Evolutionary conservation across 2,113 vertebrate genomes (phyloP), one percentile per base, ranked within the genome.

Genomic region (Nycticryphes semicollaris): DNA sequence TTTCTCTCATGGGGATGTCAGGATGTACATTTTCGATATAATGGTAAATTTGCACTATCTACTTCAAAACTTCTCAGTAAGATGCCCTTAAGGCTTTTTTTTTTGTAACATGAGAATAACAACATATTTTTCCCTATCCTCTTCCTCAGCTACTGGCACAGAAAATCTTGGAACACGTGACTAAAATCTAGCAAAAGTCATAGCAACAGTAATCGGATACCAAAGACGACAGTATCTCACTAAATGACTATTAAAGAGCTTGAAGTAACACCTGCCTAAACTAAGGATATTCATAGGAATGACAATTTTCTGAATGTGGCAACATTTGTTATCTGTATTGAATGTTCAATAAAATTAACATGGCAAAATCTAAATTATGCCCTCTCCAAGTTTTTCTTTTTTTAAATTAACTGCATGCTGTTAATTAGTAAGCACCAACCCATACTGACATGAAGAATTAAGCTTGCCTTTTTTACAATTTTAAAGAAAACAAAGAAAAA

Each of bases 401-500:
- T 90, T 93, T 92, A 80, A 90, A 95, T 94, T 96, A 93, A 93
- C 64, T 51, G 35, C 51, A 47, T 84, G 47, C 54, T 88, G 68
- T 83, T 94, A 84, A 96, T 81, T 68, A 81, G 68, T 84, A 88
- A 84, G 51, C 72, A 92, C 21, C 23, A 85, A 28, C 21, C 47
- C 68, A 78, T 63, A 23, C 54, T 63, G 57, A 89, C 68, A 82
- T 22, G 35, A 77, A 92, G 33, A 88, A 81, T 53, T 83, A 66
- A 45, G 15, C 5, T 10, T 6, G 3, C 13, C 25, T 78, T 60
- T 87, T 70, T 84, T 43, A 66, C 25, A 79, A 27, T 45, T 45
- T 87, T 75, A 76, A 84, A 53, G 41, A 82, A 91, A 90, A 92
- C 7, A 13, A 50, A 43, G 14, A 18, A 66, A 78, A 81, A 63